A percentile compares a stretch with the other conserved stretches of the same genome.
These are phyloP conservation scores for Erpetoichthys calabaricus DNA, from an alignment of 2,797 vertebrate species.

Conservation along the genomic window DNA sequence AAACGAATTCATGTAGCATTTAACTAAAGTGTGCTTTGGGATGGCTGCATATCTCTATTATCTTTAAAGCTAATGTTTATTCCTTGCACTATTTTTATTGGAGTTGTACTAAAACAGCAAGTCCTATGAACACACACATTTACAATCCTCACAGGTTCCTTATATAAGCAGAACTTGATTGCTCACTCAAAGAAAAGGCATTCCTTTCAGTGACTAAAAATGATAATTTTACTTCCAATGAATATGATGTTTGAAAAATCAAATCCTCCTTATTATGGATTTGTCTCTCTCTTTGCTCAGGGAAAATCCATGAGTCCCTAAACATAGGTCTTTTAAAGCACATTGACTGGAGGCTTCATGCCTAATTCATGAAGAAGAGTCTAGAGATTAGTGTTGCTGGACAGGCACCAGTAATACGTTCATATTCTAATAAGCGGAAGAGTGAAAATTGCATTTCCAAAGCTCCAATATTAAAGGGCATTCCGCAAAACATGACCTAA, in stretches of 20 bases:
- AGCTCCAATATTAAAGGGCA: conserved; percentile 93
- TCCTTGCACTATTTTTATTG: not conserved
- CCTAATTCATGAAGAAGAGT: conserved; percentile 73
- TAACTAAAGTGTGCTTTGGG: not conserved
- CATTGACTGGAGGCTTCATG: conserved; percentile 77
- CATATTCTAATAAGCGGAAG: conserved; percentile 96
- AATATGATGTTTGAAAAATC: conserved; percentile 67
- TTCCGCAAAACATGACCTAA: conserved; percentile 74
- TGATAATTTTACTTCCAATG: conserved; percentile 57
- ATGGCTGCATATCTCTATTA: not conserved
- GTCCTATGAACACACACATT: not conserved
- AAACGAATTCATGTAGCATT: not conserved
- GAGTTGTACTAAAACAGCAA: no score
- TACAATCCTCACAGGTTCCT: not conserved
- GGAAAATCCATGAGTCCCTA: conserved; percentile 69
- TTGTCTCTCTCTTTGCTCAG: conserved; percentile 59
- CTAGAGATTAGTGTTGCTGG: conserved; percentile 66
- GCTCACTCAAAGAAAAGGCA: conserved; percentile 39
- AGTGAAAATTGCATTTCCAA: conserved; percentile 97
- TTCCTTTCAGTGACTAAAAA: conserved; percentile 49
- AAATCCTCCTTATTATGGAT: conserved; percentile 66
- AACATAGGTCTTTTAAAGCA: conserved; percentile 66
- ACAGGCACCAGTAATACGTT: conserved; percentile 88
- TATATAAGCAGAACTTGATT: conserved; percentile 25
- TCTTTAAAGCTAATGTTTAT: not conserved